These are phyloP conservation scores for Pyrgilauda ruficollis DNA, from an alignment of 2,113 vertebrate genomes.

Conservation along the genomic window DNA sequence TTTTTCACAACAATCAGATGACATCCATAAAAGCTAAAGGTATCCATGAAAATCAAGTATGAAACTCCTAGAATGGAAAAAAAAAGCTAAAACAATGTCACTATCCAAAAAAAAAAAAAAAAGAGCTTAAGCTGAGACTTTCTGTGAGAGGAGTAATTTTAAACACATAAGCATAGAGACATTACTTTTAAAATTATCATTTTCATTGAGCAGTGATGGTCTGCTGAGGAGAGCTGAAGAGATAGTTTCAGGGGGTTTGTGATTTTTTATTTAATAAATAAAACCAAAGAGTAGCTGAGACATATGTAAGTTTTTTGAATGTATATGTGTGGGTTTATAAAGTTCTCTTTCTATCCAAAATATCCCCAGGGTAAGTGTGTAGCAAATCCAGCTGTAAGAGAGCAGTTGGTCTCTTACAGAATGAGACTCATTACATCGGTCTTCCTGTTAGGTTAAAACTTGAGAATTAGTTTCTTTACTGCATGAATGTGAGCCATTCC, in stretches of 20 bases:
- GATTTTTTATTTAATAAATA: neutral
- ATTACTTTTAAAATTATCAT: neutral
- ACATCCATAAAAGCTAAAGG: neutral
- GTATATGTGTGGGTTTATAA: constrained; percentile 21
- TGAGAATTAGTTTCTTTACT: constrained; percentile 56
- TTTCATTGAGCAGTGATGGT: neutral
- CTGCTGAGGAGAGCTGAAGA: constrained; percentile 3
- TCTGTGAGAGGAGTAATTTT: neutral
- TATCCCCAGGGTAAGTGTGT: constrained; percentile 20
- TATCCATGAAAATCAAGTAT: neutral
- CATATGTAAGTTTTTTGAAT: neutral
- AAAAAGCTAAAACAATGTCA: neutral
- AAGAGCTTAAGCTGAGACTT: neutral
- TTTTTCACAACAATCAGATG: neutral
- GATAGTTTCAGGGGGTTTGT: neutral
- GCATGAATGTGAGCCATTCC: constrained; percentile 16
- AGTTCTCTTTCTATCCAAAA: constrained; percentile 20
- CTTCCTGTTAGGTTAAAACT: constrained; percentile 42
- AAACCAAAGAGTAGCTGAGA: neutral
- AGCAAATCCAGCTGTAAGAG: constrained; percentile 56
- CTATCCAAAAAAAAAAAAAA: neutral
- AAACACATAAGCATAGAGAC: neutral
- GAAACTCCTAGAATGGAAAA: neutral
- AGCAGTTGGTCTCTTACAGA: constrained; percentile 47
- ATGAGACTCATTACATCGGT: constrained; percentile 47